phyloP scores from a whole-genome alignment of 1,140 invertebrate species.

The Chrysoperla carnea region DNA sequence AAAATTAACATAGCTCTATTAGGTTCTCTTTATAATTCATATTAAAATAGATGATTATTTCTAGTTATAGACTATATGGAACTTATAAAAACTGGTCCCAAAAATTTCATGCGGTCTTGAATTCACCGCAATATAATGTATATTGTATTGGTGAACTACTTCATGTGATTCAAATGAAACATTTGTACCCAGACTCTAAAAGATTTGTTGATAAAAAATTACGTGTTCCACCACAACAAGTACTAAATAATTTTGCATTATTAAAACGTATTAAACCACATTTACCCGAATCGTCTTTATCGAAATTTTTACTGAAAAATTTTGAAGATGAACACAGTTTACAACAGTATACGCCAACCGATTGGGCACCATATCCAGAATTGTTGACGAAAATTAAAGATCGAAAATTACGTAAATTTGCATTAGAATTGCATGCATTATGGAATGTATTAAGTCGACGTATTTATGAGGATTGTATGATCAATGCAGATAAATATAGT shows the following conservation, averaged over 20 bases:
- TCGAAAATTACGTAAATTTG: conserved; percentile 36
- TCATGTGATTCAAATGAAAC: conserved; percentile 54
- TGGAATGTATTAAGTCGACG: conserved; percentile 58
- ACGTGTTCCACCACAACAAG: conserved; percentile 36
- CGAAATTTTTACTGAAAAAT: conserved; percentile 15
- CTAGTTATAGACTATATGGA: no score
- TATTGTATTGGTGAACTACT: conserved; percentile 65
- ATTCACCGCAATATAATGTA: conserved; percentile 20
- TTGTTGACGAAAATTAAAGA: conserved; percentile 44
- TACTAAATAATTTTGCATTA: conserved; percentile 34
- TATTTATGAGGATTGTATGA: conserved; percentile 38
- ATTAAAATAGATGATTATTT: no score
- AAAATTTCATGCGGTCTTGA: no score
- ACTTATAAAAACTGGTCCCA: no score
- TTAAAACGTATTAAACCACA: conserved; percentile 39
- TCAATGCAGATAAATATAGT: conserved; percentile 43
- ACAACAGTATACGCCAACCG: conserved; percentile 35
- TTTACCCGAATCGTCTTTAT: conserved; percentile 21
- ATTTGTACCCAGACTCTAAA: conserved; percentile 66
- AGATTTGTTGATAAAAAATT: conserved; percentile 82
- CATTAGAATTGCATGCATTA: conserved; percentile 35
- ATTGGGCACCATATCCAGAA: conserved; percentile 42
- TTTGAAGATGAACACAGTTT: conserved; percentile 31
- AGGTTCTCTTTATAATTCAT: no score
- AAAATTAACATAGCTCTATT: no score